Evolutionary conservation across 2,888 invertebrate genomes (phyloP), one percentile per base, ranked within the genome.

Genomic region (Clanis bilineata): DNA sequence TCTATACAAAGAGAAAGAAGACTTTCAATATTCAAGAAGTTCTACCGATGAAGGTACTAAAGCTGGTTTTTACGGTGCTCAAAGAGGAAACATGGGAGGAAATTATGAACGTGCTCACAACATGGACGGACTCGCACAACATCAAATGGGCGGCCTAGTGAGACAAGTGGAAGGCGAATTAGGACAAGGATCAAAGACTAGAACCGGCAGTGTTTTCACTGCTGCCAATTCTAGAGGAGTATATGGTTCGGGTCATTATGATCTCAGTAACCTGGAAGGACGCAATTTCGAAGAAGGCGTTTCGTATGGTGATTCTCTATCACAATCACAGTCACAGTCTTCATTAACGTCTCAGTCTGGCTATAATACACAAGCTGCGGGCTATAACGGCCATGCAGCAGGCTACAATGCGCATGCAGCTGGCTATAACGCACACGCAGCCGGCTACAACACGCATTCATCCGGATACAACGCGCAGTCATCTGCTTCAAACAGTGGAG

Each of bases 51-150:
- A 92, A 25, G 93, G 92, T 12, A 69, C 69, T 12, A 92, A 91
- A 70, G 75, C 90, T 12, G 93, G 93, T 12, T 92, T 63, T 66
- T 93, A 93, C 63, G 91, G 86, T 15, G 88, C 93, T 9, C 92
- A 92, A 64, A 80, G 91, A 68, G 93, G 93, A n/a, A 93, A 93
- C 63, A 87, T 91, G 90, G 92, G 92, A 15, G 92, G 92, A 2
- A 93, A 93, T 67, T 93, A 82, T 67, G 93, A 93, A 77, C 80
- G 79, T 32, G 86, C 93, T 4, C 92, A 92, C 65, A 93, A 93
- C 65, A 93, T 93, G 93, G 93, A 93, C 66, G 62, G 68, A 0
- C 67, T 89, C 44, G 93, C 93, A 12, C 92, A 92, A 64, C 77
- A 87, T 60, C 93, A 93, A 73, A 88, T 93, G 90, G 85, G 91